Base-by-base conservation (phyloP, 2,888 invertebrate genomes). In the Protonemura montana region DNA sequence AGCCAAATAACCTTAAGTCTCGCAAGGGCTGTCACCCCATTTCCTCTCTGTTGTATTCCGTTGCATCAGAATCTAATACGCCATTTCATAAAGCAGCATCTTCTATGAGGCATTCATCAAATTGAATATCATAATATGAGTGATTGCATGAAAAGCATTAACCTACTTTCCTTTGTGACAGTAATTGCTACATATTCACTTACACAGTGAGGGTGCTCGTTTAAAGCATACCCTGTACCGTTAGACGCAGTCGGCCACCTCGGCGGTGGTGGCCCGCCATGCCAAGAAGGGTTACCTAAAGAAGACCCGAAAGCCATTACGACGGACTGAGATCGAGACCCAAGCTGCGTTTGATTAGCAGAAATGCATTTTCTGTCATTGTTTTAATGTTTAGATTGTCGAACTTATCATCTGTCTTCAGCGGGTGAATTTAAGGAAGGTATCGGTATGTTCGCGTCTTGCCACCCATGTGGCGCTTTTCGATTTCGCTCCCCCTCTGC, bases 121-220 rank as follows among this genome's bases (percentile, higher is more conserved):
- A 59, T 59, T 59, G 59, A 59, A 59, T 41, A 26, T 82, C 82
- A 30, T 82, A 82, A 82, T 41, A 25, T 82, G 82, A 82, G 35
- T 82, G 82, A 82, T 82, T n/a, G 25, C 41, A 35, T 30, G 21
- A 13, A 27, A 0, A 21, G 26, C 84, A 84, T 84, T 84, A 84
- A 84, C 84, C 84, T 84, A 84, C 76, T 84, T 84, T 84, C 29
- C 27, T 25, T 76, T 76, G 82, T 84, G 84, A 84, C 84, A 84
- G 84, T 84, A 84, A 84, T 59, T 84, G 84, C 76, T 84, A 84
- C 84, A 84, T 84, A 84, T 84, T 84, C 84, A 76, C 84, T 84
- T 84, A 84, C 84, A 27, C 59, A 84, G 59, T 28, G 59, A 59
- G 84, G 84, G 84, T 76, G 84, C 84, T 84, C 59, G 2, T 13